Percentiles rank a stretch among this genome's conserved stretches.
Conservation (phyloP, 2,888 invertebrate species). For the Nematopogon swammerdamellus region DNA sequence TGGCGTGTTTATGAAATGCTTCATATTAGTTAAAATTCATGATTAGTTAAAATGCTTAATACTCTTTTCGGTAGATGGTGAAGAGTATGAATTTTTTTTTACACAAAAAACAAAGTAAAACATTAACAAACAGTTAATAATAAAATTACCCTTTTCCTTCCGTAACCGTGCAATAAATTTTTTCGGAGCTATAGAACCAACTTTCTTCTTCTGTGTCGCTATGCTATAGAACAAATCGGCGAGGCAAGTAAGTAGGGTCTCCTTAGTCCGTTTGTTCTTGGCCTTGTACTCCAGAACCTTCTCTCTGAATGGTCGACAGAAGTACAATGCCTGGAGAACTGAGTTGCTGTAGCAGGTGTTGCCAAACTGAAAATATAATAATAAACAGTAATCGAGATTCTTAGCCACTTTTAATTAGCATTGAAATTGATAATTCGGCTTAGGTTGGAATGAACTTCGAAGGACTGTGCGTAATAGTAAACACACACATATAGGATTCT, state of each 20-base stretch:
- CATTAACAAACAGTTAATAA: slow-evolving; percentile 4
- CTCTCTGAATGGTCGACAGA: slow-evolving; percentile 98
- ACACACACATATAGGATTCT: too few relatives aligned
- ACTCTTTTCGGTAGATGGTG: too few relatives aligned
- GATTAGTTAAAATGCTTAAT: too few relatives aligned
- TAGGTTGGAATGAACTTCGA: too few relatives aligned
- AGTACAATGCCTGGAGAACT: slow-evolving; percentile 98
- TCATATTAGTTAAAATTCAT: too few relatives aligned
- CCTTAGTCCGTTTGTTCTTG: slow-evolving; percentile 92
- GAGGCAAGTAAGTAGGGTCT: slow-evolving; percentile 95
- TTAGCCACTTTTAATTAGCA: neutral
- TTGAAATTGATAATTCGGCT: too few relatives aligned
- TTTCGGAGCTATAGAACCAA: slow-evolving; percentile 98
- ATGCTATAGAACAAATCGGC: slow-evolving; percentile 99
- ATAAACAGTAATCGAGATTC: too few relatives aligned
- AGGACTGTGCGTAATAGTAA: too few relatives aligned
- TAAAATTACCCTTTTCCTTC: slow-evolving; percentile 92
- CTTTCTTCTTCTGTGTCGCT: slow-evolving; percentile 99
- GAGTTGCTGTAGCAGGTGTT: slow-evolving; percentile 99
- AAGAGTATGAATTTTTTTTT: slow-evolving; percentile 1
- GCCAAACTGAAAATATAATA: slow-evolving; percentile 89
- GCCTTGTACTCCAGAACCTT: slow-evolving; percentile 98
- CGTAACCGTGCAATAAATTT: slow-evolving; percentile 97
- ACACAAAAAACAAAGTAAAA: neutral
- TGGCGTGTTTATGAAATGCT: too few relatives aligned